phyloP scores from a whole-genome alignment of 2,888 invertebrate species.

The Zaprionus lineosus region DNA sequence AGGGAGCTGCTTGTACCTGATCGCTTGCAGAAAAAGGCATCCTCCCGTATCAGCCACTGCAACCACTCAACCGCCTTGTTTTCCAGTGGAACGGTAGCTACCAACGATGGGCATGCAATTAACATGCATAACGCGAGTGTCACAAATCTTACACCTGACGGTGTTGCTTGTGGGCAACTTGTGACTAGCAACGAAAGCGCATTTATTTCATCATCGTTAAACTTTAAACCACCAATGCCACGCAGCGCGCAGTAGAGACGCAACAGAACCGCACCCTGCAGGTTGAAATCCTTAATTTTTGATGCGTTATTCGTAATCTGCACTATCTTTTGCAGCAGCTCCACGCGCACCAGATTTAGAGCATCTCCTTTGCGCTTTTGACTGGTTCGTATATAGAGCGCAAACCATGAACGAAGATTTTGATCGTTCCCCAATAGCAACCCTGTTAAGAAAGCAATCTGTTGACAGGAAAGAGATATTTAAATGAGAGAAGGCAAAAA shows the following conservation, averaged over 20 bases:
- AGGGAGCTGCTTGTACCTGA: conserved; percentile 94
- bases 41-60: conserved; percentile 95
- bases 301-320: conserved; percentile 86
- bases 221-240: conserved; percentile 96
- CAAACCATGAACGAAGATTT: conserved; percentile 95
- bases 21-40: conserved; percentile 93
- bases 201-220: conserved; percentile 95
- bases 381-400: conserved; percentile 91
- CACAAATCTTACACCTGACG: conserved; percentile 95
- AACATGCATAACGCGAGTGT: conserved; percentile 96
- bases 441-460: conserved; percentile 94
- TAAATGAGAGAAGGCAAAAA: neutral
- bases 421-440: conserved; percentile 95
- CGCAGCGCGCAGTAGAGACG: conserved; percentile 95
- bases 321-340: conserved; percentile 89
- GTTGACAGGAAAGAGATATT: conserved; percentile 14
- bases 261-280: conserved; percentile 94
- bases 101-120: conserved; percentile 95
- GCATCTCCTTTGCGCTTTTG: conserved; percentile 88
- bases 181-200: conserved; percentile 93
- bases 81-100: conserved; percentile 90
- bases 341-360: conserved; percentile 86
- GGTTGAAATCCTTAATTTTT: conserved; percentile 86
- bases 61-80: conserved; percentile 95
- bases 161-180: conserved; percentile 93